Conservation (phyloP, 2,888 invertebrate species). For the Drosophila monieri region DNA sequence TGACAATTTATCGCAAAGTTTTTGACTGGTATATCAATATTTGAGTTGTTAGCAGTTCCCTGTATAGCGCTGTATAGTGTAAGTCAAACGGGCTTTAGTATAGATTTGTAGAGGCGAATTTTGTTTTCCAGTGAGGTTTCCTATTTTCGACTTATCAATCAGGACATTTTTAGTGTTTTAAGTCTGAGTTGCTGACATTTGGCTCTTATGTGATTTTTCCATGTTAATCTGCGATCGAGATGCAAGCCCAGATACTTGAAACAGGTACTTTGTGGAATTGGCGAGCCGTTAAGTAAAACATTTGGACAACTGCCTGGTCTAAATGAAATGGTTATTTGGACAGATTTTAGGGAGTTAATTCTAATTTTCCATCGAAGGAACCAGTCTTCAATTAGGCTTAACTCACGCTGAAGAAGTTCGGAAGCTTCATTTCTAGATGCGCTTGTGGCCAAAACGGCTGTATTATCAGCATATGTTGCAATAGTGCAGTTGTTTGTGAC, state of each 20-base stretch:
- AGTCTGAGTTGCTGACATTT: too few relatives aligned
- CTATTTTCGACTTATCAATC: too few relatives aligned
- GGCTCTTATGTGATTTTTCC: too few relatives aligned
- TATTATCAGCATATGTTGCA: constrained; percentile 22
- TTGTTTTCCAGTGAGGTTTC: too few relatives aligned
- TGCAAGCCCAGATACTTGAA: neutral
- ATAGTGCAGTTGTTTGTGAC: constrained; percentile 5
- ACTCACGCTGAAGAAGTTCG: constrained; percentile 2
- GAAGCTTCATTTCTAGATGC: constrained; percentile 9
- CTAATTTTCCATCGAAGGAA: constrained; percentile 18
- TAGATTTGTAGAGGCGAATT: too few relatives aligned
- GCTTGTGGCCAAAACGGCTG: constrained; percentile 14
- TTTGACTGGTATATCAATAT: too few relatives aligned
- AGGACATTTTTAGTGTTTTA: too few relatives aligned
- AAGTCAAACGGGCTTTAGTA: too few relatives aligned
- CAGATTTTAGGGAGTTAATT: constrained; percentile 15
- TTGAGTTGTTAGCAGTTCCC: too few relatives aligned
- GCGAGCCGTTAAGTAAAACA: constrained; percentile 7
- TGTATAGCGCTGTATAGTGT: too few relatives aligned
- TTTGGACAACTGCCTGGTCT: constrained; percentile 2
- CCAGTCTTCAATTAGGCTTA: constrained; percentile 12
- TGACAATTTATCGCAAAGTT: too few relatives aligned
- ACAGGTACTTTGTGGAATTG: too few relatives aligned
- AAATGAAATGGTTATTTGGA: constrained; percentile 8
- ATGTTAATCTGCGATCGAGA: neutral